Percentiles rank a stretch among this genome's conserved stretches.
These are phyloP conservation scores for Polydesmus complanatus DNA, from an alignment of 2,888 invertebrate genomes.

Conservation along the genomic window DNA sequence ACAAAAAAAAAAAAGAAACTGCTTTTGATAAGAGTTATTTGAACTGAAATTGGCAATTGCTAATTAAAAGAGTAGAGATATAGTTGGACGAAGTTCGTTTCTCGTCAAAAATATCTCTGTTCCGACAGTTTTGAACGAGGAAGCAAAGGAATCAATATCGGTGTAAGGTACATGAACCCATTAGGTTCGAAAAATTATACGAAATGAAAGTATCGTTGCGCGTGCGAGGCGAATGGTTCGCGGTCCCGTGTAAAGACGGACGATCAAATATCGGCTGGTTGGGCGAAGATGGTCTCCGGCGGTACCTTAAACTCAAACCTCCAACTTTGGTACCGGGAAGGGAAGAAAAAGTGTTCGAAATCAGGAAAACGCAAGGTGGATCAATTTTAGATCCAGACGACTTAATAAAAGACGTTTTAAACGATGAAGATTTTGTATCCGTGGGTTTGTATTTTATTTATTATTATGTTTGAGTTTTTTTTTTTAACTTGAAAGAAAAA, in stretches of 20 bases:
- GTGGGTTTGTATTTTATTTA: slow-evolving; percentile 38
- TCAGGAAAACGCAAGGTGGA: slow-evolving; percentile 44
- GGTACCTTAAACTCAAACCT: slow-evolving; percentile 35
- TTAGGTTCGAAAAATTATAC: no score
- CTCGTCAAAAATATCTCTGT: no score
- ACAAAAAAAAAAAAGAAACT: no score
- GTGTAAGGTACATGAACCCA: no score
- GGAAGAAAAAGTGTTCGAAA: slow-evolving; percentile 33
- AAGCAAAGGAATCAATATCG: no score
- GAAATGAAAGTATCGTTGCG: slow-evolving; percentile 42
- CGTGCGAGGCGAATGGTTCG: slow-evolving; percentile 43
- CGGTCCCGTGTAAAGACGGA: slow-evolving; percentile 42
- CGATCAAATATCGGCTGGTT: slow-evolving; percentile 38
- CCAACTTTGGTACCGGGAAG: slow-evolving; percentile 20
- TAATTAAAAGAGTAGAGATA: no score
- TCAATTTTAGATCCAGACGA: slow-evolving; percentile 45
- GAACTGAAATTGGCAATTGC: no score
- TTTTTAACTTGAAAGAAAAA: no score
- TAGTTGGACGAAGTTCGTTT: no score
- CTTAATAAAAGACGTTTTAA: slow-evolving; percentile 39
- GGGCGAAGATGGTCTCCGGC: slow-evolving; percentile 38
- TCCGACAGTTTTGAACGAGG: no score
- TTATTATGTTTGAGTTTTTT: background rate
- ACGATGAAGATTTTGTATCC: slow-evolving; percentile 46
- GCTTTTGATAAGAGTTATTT: no score